These are phyloP conservation scores for Apodemus sylvaticus DNA, from an alignment of 2,113 vertebrate species.

Conservation along the genomic window DNA sequence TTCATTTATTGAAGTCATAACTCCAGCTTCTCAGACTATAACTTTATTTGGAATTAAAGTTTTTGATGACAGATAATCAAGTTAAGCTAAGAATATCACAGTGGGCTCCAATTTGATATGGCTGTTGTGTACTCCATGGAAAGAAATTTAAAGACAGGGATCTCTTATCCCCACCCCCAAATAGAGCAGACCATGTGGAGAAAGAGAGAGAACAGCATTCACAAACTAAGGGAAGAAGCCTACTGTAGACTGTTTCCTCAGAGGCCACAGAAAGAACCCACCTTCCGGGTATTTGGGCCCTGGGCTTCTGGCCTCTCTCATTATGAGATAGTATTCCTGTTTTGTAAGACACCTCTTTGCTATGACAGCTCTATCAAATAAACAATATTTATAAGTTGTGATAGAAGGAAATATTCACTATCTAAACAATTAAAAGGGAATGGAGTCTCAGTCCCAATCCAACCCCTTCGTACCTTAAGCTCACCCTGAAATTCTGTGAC, in stretches of 20 bases:
- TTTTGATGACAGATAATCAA: background rate
- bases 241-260: background rate
- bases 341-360: background rate
- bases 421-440: constrained; percentile 45
- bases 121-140: background rate
- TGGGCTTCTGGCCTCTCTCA: background rate
- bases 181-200: background rate
- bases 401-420: constrained; percentile 43
- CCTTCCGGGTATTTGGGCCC: background rate
- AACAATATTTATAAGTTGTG: constrained; percentile 24
- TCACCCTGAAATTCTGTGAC: background rate
- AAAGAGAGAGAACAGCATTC: background rate
- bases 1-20: background rate
- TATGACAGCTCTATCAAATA: constrained; percentile 17
- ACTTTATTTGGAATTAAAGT: background rate
- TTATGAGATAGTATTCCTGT: background rate
- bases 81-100: background rate
- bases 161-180: background rate
- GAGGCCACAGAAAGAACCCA: background rate
- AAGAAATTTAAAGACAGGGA: background rate
- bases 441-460: background rate
- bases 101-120: background rate
- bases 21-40: background rate
- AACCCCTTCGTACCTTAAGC: background rate
- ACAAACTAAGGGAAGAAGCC: background rate